Evolutionary conservation across 37 sponge, comb jelly and placozoan genomes (phyloP), one percentile per base, ranked within the genome.

Genomic region (Agelas oroides): DNA sequence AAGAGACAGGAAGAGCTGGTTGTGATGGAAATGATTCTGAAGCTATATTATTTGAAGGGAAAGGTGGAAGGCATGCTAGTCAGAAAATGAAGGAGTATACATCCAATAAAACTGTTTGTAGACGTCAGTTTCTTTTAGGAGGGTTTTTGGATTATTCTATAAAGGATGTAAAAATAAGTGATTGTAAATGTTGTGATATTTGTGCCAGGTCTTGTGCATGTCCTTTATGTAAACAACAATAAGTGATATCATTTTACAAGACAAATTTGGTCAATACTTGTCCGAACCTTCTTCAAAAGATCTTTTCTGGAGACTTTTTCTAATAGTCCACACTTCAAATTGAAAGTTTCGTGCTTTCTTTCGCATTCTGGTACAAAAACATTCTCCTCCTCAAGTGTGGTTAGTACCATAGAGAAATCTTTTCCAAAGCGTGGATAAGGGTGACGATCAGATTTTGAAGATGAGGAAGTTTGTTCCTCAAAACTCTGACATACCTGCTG

Each of bases 1-100:
- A 81, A 66, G 81, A 87, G 41, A 81, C 81, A n/a, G 88, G 88
- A 23, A 23, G 82, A 53, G 53, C 69, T 34, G 88, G 88, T 36
- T 65, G 88, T 34, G 88, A 87, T 87, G 88, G 81, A 21, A 20
- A 56, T 11, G 6, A 3, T 8, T 46, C 46, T 46, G 46, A 12
- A 32, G 88, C 88, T 37, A 63, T 73, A 58, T 55, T 85, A 35
- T 84, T 64, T 19, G 2, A 36, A 33, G 64, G 64, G 36, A 57
- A 55, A 27, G 64, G 64, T 20, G 78, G 78, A 27, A 60, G 41
- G 23, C 2, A 63, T 62, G 23, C 64, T 15, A 77, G n/a, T 24
- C 2, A 41, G 20, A 76, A 76, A 18, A 23, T 76, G 6, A 59
- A 76, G 37, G 61, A 17, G 2, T 59, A 60, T 60, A 15, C 36